Conservation (phyloP, 1,140 invertebrate species). For the Drosophila biarmipes region DNA sequence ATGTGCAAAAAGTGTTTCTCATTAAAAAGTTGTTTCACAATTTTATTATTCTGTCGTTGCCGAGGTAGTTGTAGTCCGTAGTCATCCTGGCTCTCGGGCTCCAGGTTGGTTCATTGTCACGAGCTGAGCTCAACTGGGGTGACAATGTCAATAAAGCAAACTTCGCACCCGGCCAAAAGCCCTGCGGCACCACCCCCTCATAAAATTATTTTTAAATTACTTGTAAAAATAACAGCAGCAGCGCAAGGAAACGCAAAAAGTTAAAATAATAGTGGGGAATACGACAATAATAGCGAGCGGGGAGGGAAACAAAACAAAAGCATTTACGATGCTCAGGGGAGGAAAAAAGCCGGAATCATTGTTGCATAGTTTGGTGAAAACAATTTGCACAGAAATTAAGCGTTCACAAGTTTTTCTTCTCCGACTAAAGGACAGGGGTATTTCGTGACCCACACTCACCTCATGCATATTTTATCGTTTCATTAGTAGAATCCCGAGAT, state of each 20-base stretch:
- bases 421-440: background rate
- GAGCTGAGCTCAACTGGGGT: constrained; percentile 53
- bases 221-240: constrained; percentile 60
- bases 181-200: constrained; percentile 28
- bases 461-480: constrained; percentile 46
- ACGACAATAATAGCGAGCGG: constrained; percentile 24
- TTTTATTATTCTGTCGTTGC: constrained; percentile 70
- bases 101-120: constrained; percentile 65
- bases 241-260: constrained; percentile 38
- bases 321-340: constrained; percentile 31
- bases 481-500: constrained; percentile 19
- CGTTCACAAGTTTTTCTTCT: constrained; percentile 15
- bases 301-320: constrained; percentile 14
- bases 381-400: constrained; percentile 50
- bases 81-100: constrained; percentile 16
- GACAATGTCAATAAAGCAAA: constrained; percentile 80
- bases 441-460: background rate
- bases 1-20: constrained; percentile 80
- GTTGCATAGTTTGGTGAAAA: constrained; percentile 47
- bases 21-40: constrained; percentile 80
- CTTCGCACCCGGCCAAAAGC: constrained; percentile 41
- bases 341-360: constrained; percentile 18
- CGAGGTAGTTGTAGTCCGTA: constrained; percentile 15
- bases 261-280: constrained; percentile 46
- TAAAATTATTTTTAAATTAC: constrained; percentile 79